A percentile compares a stretch with the other conserved stretches of the same genome.
phyloP scores from a whole-genome alignment of 2,113 vertebrate species.

The Numenius arquata region DNA sequence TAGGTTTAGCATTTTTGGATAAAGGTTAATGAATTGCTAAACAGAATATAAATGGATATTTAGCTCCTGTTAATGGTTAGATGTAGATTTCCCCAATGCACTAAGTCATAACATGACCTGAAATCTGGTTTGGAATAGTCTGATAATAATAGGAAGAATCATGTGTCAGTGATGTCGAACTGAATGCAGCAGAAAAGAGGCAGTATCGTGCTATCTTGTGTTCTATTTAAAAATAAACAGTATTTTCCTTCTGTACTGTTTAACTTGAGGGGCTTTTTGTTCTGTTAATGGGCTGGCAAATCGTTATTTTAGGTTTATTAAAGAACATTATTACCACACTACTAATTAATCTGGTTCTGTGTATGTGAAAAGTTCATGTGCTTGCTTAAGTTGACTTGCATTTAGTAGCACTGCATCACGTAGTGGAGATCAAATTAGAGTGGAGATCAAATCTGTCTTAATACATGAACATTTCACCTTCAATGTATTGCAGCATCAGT shows the following conservation, averaged over 20 bases:
- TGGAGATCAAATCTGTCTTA: not conserved
- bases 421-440: not conserved
- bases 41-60: not conserved
- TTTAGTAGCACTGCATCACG: not conserved
- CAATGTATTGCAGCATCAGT: not conserved
- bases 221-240: not conserved
- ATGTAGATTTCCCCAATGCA: not conserved
- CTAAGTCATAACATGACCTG: not conserved
- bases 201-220: not conserved
- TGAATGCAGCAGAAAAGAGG: not conserved
- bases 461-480: not conserved
- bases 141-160: not conserved
- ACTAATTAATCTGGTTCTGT: not conserved
- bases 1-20: not conserved
- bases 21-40: not conserved
- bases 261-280: not conserved
- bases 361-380: not conserved
- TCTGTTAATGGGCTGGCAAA: constrained; percentile 6
- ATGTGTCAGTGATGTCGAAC: not conserved
- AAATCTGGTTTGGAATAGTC: not conserved
- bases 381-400: not conserved
- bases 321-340: not conserved
- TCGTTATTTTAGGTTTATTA: not conserved
- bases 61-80: not conserved
- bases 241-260: not conserved